Percentiles rank a stretch among this genome's conserved stretches.
Evolutionary conservation across 2,797 vertebrate species (phyloP).

Genomic region (Micrastur ruficollis): DNA sequence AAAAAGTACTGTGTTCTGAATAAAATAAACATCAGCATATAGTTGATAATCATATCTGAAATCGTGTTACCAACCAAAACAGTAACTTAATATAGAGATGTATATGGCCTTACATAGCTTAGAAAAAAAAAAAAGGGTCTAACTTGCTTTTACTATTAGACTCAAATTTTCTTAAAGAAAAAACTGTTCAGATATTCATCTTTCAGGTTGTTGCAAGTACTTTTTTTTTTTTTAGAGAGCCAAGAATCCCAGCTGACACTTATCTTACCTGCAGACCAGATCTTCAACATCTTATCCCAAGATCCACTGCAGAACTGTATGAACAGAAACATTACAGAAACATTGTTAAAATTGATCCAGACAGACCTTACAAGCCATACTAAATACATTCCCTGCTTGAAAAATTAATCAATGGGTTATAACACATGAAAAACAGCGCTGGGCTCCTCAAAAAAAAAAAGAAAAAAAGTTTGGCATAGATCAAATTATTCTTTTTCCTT

Average conservation of each 20-base stretch:
- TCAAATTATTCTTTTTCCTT: not conserved
- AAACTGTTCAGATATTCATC: not conserved
- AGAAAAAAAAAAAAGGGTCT: not conserved
- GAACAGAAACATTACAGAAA: not conserved
- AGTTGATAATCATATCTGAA: not conserved
- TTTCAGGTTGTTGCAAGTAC: not conserved
- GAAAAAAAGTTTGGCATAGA: not conserved
- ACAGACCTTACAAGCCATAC: not conserved
- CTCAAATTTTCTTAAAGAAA: not conserved
- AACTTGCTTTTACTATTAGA: not conserved
- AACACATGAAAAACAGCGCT: not conserved
- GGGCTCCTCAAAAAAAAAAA: not conserved
- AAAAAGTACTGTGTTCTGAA: not conserved
- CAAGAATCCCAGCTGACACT: not conserved
- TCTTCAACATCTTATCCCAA: constrained; percentile 99
- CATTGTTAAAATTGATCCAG: not conserved
- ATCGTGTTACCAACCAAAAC: not conserved
- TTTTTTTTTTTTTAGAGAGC: not conserved
- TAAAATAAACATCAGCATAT: not conserved
- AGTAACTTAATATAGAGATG: not conserved
- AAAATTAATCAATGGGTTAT: not conserved
- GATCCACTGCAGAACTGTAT: constrained; percentile 96
- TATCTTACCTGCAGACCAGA: constrained; percentile 93
- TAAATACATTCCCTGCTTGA: not conserved
- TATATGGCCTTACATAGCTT: not conserved